These are phyloP conservation scores for Poecilia velifera DNA, from an alignment of 2,797 vertebrate genomes.

Conservation along the genomic window DNA sequence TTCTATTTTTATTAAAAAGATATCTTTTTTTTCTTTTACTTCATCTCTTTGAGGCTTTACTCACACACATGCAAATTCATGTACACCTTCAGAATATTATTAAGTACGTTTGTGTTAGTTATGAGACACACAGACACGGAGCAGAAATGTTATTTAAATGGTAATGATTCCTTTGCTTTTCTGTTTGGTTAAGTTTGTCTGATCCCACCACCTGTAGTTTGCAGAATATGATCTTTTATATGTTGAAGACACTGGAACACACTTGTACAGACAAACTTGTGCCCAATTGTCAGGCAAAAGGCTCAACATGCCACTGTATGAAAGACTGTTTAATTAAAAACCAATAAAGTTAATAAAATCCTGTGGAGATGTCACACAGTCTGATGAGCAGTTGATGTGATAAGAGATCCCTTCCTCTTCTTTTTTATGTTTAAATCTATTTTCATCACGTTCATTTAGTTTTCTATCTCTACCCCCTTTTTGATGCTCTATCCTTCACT, in stretches of 20 bases:
- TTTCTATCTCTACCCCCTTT: slow-evolving; percentile 24
- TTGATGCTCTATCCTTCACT: slow-evolving; percentile 25
- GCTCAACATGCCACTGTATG: slow-evolving; percentile 37
- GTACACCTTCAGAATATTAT: slow-evolving; percentile 12
- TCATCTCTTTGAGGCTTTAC: slow-evolving; percentile 9
- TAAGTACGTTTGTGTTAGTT: slow-evolving; percentile 47
- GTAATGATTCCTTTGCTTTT: slow-evolving; percentile 73
- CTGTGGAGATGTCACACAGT: slow-evolving; percentile 38
- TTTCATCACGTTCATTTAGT: slow-evolving; percentile 31
- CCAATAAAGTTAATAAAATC: slow-evolving; percentile 66
- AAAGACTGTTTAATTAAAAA: slow-evolving; percentile 71
- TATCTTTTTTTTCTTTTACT: neutral
- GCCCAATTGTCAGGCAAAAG: slow-evolving; percentile 27
- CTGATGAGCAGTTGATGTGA: slow-evolving; percentile 52
- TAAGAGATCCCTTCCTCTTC: slow-evolving; percentile 30
- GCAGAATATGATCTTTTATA: slow-evolving; percentile 62
- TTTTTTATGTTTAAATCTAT: slow-evolving; percentile 18
- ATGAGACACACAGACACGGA: slow-evolving; percentile 18
- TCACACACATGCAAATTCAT: slow-evolving; percentile 18
- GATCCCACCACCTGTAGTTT: slow-evolving; percentile 76
- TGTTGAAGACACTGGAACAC: slow-evolving; percentile 41
- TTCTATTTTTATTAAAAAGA: slow-evolving; percentile 22
- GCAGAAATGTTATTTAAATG: slow-evolving; percentile 77
- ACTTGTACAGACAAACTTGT: slow-evolving; percentile 9
- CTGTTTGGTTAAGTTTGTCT: slow-evolving; percentile 71